Base-by-base conservation (phyloP, 2,888 invertebrate genomes). In the Cryptosula pallasiana region DNA sequence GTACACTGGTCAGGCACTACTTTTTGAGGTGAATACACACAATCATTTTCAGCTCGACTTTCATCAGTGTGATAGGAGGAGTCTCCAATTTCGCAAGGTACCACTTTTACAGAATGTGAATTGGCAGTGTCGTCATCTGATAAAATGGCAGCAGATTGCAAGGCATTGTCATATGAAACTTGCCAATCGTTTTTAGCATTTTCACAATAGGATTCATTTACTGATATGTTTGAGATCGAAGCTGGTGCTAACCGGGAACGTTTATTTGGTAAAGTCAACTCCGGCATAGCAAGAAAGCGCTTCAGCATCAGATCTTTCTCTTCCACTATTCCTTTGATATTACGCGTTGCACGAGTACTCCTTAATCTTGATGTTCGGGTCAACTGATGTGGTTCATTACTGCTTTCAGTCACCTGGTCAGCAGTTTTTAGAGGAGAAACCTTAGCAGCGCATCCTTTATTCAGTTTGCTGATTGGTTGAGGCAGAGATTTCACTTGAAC, bases 131-230 rank as follows among this genome's bases (percentile, higher is more conserved):
- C 63, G 32, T 27, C 27, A 13, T 32, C 63, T 29, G 63, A 63
- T 27, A 63, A 25, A 27, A 63, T 29, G 2, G 63, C 32, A 27
- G 63, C 63, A 32, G 63, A 20, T 25, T 29, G 63, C 34, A 63
- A 32, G 16, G 63, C 63, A 63, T 63, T 27, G 27, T 32, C 32
- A 63, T 63, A 63, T 63, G 63, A 3, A 5, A 63, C 32, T 32
- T 63, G 63, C 63, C 63, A 63, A 63, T 63, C 63, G 27, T 63
- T 63, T 9, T 63, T 63, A 13, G 63, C 63, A 63, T 63, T 63
- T 63, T 63, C 63, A n/a, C 63, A 63, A 32, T 63, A 63, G 32
- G 63, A 29, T 25, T 27, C 34, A 32, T 16, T 34, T 13, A 32
- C 63, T 32, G 63, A 63, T 9, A 32, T 5, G 45, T 45, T 20